Evolutionary conservation across 92 coral and sea anemone genomes (phyloP).

Genomic region (Porites evermanni): DNA sequence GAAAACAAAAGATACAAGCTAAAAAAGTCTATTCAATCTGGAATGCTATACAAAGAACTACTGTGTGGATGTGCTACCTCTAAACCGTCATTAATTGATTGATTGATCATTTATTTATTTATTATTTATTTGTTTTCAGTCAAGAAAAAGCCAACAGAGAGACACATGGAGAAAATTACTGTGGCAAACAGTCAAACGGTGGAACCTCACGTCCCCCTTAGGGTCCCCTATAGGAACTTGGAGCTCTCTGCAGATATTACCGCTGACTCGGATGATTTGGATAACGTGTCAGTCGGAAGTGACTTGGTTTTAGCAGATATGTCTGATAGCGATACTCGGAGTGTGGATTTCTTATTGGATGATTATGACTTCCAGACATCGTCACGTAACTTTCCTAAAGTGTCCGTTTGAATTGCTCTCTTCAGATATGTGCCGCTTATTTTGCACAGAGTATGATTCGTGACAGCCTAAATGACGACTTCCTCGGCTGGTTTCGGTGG

Average conservation of each 20-base stretch:
- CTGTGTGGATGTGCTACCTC: no score
- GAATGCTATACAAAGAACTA: no score
- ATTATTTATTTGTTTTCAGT: slow-evolving; percentile 13
- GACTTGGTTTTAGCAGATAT: slow-evolving; percentile 79
- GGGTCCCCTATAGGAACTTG: slow-evolving; percentile 22
- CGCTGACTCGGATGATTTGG: slow-evolving; percentile 40
- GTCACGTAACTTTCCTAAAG: slow-evolving; percentile 37
- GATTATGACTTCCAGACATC: slow-evolving; percentile 24
- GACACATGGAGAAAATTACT: slow-evolving; percentile 19
- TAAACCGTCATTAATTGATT: no score
- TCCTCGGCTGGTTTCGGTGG: no score
- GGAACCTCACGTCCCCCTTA: not conserved
- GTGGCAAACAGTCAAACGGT: slow-evolving; percentile 9
- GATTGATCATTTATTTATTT: not conserved
- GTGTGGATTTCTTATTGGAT: slow-evolving; percentile 59
- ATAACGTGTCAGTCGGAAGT: slow-evolving; percentile 19
- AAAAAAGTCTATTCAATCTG: no score
- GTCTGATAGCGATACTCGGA: slow-evolving; percentile 76
- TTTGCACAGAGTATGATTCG: not conserved
- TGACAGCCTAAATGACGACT: no score
- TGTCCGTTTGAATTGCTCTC: slow-evolving; percentile 25
- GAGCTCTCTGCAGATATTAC: slow-evolving; percentile 4
- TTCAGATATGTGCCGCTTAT: not conserved
- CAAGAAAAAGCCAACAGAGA: slow-evolving; percentile 29
- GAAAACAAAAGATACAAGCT: no score